phyloP scores from a whole-genome alignment of 2,113 vertebrate species.

The Epinephelus lanceolatus region DNA sequence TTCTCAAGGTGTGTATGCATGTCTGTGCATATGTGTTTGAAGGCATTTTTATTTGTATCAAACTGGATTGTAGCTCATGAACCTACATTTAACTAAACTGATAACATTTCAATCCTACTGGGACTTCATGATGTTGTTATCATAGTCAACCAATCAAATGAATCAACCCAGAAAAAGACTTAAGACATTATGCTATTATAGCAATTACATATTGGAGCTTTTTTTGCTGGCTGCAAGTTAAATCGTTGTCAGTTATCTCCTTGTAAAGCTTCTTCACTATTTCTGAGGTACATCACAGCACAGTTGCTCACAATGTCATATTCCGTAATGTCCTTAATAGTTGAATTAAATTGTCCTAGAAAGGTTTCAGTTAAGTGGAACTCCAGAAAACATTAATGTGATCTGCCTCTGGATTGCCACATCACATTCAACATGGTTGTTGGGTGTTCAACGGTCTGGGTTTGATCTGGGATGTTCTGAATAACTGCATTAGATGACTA shows the following conservation, averaged over 20 bases:
- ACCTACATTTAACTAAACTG: not conserved
- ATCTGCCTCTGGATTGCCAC: not conserved
- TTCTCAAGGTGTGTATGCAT: conserved; percentile 87
- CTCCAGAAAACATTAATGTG: not conserved
- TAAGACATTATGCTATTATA: not conserved
- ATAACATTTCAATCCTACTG: not conserved
- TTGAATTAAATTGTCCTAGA: not conserved
- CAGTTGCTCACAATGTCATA: no score
- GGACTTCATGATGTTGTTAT: not conserved
- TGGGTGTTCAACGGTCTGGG: not conserved
- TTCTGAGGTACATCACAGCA: no score
- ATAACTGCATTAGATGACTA: not conserved
- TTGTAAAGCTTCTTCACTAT: no score
- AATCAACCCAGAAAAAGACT: not conserved
- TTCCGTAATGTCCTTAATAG: not conserved
- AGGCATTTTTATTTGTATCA: not conserved
- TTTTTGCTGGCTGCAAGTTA: no score
- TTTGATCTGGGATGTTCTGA: not conserved
- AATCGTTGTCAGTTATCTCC: no score
- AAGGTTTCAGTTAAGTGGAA: not conserved
- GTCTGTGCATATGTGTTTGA: not conserved
- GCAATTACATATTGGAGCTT: no score
- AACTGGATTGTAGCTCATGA: not conserved
- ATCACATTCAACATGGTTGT: not conserved
- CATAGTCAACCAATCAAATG: not conserved